Conservation (phyloP, 2,113 vertebrate species). For the Lathamus discolor region DNA sequence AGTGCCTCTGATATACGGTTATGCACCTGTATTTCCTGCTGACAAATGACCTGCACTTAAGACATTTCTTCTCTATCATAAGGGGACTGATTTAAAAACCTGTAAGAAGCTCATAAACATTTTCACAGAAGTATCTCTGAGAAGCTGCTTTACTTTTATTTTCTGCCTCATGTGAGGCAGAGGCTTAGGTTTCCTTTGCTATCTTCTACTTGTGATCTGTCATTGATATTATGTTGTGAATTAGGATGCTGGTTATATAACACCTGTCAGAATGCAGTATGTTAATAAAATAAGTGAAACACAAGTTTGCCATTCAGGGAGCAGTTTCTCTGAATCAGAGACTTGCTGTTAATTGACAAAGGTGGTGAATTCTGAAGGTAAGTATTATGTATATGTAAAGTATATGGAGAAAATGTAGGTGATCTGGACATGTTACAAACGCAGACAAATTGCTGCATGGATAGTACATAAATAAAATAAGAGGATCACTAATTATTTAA, state of each 20-base stretch:
- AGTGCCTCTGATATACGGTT: neutral
- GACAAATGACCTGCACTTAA: neutral
- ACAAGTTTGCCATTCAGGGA: neutral
- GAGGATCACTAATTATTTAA: neutral
- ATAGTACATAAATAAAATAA: neutral
- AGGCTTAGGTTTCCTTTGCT: neutral
- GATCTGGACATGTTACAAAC: neutral
- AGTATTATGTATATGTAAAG: neutral
- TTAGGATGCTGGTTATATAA: neutral
- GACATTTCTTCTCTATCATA: neutral
- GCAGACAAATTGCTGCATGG: neutral
- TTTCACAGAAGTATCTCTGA: neutral
- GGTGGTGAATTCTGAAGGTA: neutral
- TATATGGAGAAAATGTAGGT: neutral
- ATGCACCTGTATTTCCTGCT: neutral
- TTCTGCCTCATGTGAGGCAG: neutral
- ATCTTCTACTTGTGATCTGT: neutral
- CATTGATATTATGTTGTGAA: neutral
- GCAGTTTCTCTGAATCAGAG: neutral
- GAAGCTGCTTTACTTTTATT: neutral
- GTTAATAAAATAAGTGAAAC: neutral
- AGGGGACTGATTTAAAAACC: neutral
- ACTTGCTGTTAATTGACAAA: neutral
- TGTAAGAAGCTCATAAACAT: neutral
- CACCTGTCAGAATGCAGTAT: neutral